Evolutionary conservation across 2,888 invertebrate species (phyloP), one percentile per base, ranked within the genome.

Genomic region (Siphlonurus alternatus): DNA sequence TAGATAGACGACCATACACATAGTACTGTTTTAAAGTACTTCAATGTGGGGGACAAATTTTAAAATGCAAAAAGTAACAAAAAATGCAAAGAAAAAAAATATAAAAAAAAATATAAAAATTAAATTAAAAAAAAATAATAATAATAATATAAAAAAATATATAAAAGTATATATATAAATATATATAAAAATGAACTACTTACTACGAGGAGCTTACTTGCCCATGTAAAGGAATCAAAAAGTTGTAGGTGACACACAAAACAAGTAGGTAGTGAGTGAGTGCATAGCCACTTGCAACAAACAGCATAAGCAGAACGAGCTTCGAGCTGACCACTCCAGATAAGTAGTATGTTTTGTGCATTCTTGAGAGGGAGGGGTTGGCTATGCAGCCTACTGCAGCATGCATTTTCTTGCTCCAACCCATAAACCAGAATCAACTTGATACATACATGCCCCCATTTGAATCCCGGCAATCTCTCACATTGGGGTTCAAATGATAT

Each of bases 191-290:
- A 65, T 63, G 22, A 24, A 65, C 54, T 51, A 23, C 38, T 38
- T 38, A 38, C 15, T 38, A 38, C 38, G 59, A 65, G 65, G 66
- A 66, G 65, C 64, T 64, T 63, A 65, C 63, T 65, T 65, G 65
- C 65, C 63, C 61, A 60, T 66, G 61, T 65, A 60, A 65, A 64
- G 63, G 64, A 64, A 64, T 64, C 64, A 64, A 64, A 64, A 64
- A 38, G 64, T 61, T 64, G 56, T 64, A 64, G 64, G 64, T 61
- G 61, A 60, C 64, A 60, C 53, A 61, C 54, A 64, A 61, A 61
- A 61, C 64, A 61, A 10, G 15, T 38, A 38, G 38, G 38, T 38
- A 38, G 38, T 38, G 15, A 10, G 38, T 38, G 38, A 60, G 60
- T n/a, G 23, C 24, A 22, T 23, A 60, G 24, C 22, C 60, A 20